Base-by-base conservation (phyloP, 2,888 invertebrate genomes). In the Plusia festucae region DNA sequence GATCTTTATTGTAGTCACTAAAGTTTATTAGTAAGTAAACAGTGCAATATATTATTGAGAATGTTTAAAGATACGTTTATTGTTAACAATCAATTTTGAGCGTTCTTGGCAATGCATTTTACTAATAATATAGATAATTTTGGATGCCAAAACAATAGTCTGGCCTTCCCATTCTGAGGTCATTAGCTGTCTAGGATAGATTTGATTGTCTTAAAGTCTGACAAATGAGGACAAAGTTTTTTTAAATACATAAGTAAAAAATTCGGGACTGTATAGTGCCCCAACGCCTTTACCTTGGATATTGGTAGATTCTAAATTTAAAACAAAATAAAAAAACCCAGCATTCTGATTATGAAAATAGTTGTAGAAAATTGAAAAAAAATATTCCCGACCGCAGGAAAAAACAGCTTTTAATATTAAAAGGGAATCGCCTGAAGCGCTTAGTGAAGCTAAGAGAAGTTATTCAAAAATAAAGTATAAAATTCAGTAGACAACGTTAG, bases 21-120 rank as follows among this genome's bases (percentile, higher is more conserved):
- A 24, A 58, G 58, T 63, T 51, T n/a, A 61, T 61, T 73, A 53
- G 61, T 54, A 61, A 65, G 51, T 49, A 11, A 49, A 49, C 46
- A 49, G 20, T 49, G 11, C 11, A 18, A 49, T 49, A 18, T 46
- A 49, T 49, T 49, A 18, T 20, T 49, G 1, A 18, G 5, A 40
- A n/a, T 4, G 18, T 18, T 18, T 20, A 49, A 49, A 46, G 20
- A 18, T 49, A 3, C 20, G 4, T n/a, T n/a, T 40, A n/a, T 1
- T 40, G n/a, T n/a, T 40, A n/a, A 40, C 40, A 5, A 40, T 40
- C 5, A n/a, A 40, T 40, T 40, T 40, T 40, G 40, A 40, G 40
- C n/a, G n/a, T 40, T 40, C 40, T 40, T 40, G 40, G 40, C 40
- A 40, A n/a, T 6, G 30, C 1, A 40, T 40, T 40, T 40, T 40